These are phyloP conservation scores for Mirza zaza DNA, from an alignment of 2,113 vertebrate genomes.

Conservation along the genomic window DNA sequence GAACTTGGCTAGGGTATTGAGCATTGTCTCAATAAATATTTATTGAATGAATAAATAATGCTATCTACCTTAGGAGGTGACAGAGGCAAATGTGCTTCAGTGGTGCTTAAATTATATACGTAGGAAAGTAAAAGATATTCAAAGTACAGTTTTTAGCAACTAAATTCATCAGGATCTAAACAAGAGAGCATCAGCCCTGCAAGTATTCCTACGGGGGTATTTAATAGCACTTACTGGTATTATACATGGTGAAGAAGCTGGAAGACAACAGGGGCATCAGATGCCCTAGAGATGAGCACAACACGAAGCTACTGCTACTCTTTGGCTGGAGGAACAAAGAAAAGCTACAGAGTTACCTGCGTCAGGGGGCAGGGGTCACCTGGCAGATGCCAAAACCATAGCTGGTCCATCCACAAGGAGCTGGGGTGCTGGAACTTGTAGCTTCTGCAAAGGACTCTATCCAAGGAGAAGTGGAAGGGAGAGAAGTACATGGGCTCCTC, in stretches of 20 bases:
- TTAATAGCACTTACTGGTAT: background rate
- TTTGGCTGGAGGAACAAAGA: background rate
- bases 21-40: background rate
- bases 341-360: background rate
- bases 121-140: background rate
- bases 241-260: background rate
- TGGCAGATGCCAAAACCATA: background rate
- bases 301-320: background rate
- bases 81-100: background rate
- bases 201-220: background rate
- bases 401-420: background rate
- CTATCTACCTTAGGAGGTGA: background rate
- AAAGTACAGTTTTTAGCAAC: background rate
- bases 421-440: background rate
- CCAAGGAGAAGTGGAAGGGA: background rate
- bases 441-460: background rate
- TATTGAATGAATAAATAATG: constrained; percentile 14
- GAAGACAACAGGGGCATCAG: no score
- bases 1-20: background rate
- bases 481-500: background rate
- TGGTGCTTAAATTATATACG: background rate
- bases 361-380: background rate
- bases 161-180: background rate
- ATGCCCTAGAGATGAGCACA: background rate
- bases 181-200: background rate